Evolutionary conservation across 2,888 invertebrate genomes (phyloP).

Genomic region (Dolomedes plantarius): DNA sequence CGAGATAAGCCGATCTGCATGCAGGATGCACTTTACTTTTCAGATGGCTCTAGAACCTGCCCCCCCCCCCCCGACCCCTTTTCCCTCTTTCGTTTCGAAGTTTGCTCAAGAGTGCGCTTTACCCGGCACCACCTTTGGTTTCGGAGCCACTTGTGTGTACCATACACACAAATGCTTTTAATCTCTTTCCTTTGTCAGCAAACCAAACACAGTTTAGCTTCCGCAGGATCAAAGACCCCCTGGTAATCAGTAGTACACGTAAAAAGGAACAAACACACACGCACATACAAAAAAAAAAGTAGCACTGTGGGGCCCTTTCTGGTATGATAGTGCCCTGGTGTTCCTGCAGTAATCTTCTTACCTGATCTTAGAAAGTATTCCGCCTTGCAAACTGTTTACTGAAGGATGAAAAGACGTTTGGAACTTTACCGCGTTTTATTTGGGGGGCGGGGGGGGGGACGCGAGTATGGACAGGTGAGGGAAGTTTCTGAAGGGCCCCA

Average conservation of each 20-base stretch:
- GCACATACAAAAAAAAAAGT: not conserved
- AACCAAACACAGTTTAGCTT: conserved; percentile 69
- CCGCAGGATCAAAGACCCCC: conserved; percentile 43
- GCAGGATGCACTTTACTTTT: not conserved
- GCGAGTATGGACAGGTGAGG: conserved; percentile 56
- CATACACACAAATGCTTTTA: conserved; percentile 58
- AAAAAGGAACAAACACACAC: not conserved
- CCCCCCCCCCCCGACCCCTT: no score
- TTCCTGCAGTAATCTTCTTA: conserved; percentile 58
- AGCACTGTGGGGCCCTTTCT: not conserved
- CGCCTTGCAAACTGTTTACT: conserved; percentile 48
- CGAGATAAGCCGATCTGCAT: not conserved
- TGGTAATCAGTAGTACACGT: conserved; percentile 34
- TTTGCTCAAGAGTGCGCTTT: not conserved
- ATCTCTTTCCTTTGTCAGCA: conserved; percentile 49
- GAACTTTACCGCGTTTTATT: conserved; percentile 56
- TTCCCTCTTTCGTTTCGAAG: no score
- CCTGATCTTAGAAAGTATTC: conserved; percentile 36
- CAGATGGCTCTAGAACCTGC: no score
- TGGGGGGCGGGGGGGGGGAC: no score
- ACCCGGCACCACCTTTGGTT: conserved; percentile 22
- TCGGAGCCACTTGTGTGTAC: conserved; percentile 45
- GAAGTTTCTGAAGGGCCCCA: conserved; percentile 43
- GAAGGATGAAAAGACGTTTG: conserved; percentile 57
- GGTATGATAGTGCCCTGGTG: not conserved